Evolutionary conservation across 2,797 vertebrate species (phyloP).

Genomic region (Gephyroberyx darwinii): DNA sequence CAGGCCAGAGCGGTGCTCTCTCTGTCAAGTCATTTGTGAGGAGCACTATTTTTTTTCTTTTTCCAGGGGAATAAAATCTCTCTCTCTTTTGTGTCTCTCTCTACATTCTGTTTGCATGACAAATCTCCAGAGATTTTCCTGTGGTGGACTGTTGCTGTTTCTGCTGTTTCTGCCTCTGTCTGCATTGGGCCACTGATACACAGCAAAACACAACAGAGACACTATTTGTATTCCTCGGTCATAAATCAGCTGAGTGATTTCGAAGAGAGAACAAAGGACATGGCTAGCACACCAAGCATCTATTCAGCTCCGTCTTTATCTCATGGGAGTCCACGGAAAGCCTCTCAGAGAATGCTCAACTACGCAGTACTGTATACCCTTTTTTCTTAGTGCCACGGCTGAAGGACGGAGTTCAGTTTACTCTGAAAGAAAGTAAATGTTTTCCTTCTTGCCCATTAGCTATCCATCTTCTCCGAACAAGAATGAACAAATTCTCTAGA

Average conservation of each 20-base stretch:
- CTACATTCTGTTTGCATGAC: background rate
- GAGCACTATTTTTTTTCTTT: background rate
- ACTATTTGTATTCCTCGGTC: conserved; percentile 51
- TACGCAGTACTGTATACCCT: background rate
- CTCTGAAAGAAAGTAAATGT: conserved; percentile 11
- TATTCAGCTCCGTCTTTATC: conserved; percentile 48
- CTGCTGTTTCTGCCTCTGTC: conserved; percentile 37
- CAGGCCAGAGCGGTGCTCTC: conserved; percentile 20
- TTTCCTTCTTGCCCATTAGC: background rate
- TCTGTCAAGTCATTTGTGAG: background rate
- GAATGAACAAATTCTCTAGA: background rate
- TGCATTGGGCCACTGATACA: conserved; percentile 40
- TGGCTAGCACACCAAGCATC: conserved; percentile 37
- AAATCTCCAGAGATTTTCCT: conserved; percentile 14
- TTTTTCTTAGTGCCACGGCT: background rate
- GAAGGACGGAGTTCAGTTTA: conserved; percentile 7
- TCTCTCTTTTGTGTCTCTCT: background rate
- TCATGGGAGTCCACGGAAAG: conserved; percentile 39
- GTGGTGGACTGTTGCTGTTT: conserved; percentile 1
- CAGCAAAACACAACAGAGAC: conserved; percentile 43
- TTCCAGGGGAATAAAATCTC: conserved; percentile 8
- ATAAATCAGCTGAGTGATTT: conserved; percentile 67
- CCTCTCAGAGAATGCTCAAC: conserved; percentile 7
- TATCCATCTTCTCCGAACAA: background rate
- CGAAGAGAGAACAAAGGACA: conserved; percentile 61